These are phyloP conservation scores for Eupleurogrammus muticus DNA, from an alignment of 2,797 vertebrate genomes.

Conservation along the genomic window DNA sequence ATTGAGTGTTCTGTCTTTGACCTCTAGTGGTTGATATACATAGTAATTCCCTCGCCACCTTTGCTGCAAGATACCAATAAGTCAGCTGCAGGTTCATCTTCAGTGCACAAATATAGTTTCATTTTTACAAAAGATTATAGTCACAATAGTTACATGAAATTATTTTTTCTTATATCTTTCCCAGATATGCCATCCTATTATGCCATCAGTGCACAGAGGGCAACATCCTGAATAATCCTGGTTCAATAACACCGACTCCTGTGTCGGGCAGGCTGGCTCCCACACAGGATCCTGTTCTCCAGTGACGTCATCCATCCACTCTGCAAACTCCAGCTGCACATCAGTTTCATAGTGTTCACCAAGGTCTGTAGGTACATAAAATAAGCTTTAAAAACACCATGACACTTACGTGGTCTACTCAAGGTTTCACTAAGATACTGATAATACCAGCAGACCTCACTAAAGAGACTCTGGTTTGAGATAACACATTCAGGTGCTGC, in stretches of 20 bases:
- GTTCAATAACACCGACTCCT: conserved; percentile 4
- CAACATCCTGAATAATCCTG: background rate
- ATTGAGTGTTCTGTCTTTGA: background rate
- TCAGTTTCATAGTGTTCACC: conserved; percentile 3
- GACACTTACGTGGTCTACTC: background rate
- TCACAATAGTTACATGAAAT: background rate
- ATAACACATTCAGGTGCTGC: background rate
- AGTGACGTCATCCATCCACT: conserved; percentile 27
- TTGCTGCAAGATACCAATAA: no score
- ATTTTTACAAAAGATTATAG: background rate
- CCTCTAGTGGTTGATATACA: conserved; percentile 4
- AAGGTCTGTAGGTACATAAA: background rate
- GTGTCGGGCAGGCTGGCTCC: conserved; percentile 4
- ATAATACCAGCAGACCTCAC: background rate
- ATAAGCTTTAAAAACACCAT: background rate
- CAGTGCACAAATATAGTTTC: background rate
- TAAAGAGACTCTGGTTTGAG: background rate
- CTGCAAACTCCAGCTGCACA: conserved; percentile 30
- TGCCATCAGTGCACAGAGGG: background rate
- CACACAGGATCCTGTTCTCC: background rate
- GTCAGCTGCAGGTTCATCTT: background rate
- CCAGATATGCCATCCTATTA: background rate
- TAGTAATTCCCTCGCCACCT: background rate
- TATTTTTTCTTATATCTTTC: background rate
- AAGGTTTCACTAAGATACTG: background rate